A percentile compares a stretch with the other conserved stretches of the same genome.
phyloP scores from a whole-genome alignment of 2,797 vertebrate genomes.

The Acanthiza pusilla region DNA sequence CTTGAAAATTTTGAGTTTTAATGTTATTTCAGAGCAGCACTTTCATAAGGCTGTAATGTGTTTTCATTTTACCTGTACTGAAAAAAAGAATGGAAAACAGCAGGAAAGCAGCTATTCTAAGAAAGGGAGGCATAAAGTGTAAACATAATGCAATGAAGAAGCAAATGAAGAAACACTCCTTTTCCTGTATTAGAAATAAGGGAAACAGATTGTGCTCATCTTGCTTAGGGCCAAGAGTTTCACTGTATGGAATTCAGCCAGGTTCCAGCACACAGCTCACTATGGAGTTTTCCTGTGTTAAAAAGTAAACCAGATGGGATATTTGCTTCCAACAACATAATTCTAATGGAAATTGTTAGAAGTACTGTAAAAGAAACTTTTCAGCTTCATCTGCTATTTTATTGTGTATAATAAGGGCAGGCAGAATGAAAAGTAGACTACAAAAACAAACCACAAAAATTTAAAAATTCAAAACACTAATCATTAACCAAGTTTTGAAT shows the following conservation, averaged over 20 bases:
- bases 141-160: constrained; percentile 59
- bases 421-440: neutral
- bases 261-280: constrained; percentile 59
- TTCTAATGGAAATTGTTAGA: constrained; percentile 62
- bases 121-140: constrained; percentile 45
- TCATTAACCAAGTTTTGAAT: neutral
- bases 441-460: neutral
- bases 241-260: constrained; percentile 61
- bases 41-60: neutral
- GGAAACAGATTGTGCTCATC: constrained; percentile 73
- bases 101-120: constrained; percentile 60
- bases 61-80: constrained; percentile 59
- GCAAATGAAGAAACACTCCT: constrained; percentile 58
- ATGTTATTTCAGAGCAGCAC: constrained; percentile 11
- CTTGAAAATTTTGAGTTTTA: constrained; percentile 32
- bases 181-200: constrained; percentile 65
- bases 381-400: constrained; percentile 68
- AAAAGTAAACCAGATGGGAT: constrained; percentile 74
- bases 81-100: neutral
- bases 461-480: neutral
- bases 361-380: constrained; percentile 68
- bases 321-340: constrained; percentile 70
- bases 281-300: constrained; percentile 54
- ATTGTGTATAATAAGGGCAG: neutral
- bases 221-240: constrained; percentile 66